Base-by-base conservation (phyloP, 1,140 invertebrate species). In the Theocolax elegans region DNA sequence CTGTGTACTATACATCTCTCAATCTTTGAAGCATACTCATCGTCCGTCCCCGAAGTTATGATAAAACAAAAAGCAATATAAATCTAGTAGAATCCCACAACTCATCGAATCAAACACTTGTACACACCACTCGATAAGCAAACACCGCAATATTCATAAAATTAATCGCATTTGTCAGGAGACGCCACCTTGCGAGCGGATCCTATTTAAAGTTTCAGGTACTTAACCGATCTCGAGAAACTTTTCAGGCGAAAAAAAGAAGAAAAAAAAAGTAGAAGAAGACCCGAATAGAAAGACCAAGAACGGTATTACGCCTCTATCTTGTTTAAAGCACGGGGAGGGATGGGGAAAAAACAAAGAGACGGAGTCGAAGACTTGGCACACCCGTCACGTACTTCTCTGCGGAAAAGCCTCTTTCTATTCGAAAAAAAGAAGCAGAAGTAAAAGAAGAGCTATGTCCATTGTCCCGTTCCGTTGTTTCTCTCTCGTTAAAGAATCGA, bases 381-480 rank as follows among this genome's bases (percentile, higher is more conserved):
- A 73, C 27, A 38, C 66, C 17, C 31, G 66, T 67, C 66, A 67
- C 54, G 65, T 59, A 8, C 10, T 19, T 48, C 65, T 4, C 38
- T n/a, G 17, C 31, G 40, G 49, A 66, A 56, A 66, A 66, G 38
- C 49, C 48, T 19, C 25, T 25, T 19, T 3, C 21, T 19, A 53
- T 54, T 54, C 21, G 48, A 51, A 27, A 51, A 13, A 51, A 51
- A 15, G 15, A 51, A 15, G 21, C 29, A 46, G 48, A 13, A 31
- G 35, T 19, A 1, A 23, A 38, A 63, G 63, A 21, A 35, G 17
- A 54, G 4, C 17, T n/a, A 23, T 35, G 23, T 19, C 31, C 35
- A 69, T 69, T 63, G 67, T 63, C 67, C 25, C 35, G 21, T 60
- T 35, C 21, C 31, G 56, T 60, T 60, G 38, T 56, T 60, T 68